These are phyloP conservation scores for Bursaphelenchus okinawaensis DNA, from an alignment of 2,888 invertebrate genomes.

Conservation along the genomic window DNA sequence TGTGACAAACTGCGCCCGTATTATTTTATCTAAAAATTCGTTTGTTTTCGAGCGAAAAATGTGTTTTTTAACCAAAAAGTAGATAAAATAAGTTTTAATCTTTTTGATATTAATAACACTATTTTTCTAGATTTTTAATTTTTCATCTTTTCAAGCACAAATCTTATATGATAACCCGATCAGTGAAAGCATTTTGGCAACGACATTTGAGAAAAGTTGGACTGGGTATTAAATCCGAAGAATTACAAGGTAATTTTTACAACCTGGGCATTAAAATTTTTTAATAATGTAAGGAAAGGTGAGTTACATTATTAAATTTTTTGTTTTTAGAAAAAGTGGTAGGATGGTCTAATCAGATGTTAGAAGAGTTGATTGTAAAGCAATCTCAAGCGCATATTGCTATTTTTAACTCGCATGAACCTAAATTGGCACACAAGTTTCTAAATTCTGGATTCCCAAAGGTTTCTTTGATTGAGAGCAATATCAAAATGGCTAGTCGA, in stretches of 20 bases:
- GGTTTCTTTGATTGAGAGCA: constrained; percentile 1
- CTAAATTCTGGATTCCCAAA: neutral
- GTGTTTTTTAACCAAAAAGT: too few relatives aligned
- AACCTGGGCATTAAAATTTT: too few relatives aligned
- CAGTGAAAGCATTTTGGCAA: neutral
- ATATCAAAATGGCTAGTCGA: constrained; percentile 6
- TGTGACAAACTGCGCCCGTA: too few relatives aligned
- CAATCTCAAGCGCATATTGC: neutral
- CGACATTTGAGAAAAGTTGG: neutral
- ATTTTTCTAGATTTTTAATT: too few relatives aligned
- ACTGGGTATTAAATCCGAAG: neutral
- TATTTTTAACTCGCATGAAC: constrained; percentile 8
- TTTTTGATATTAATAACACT: too few relatives aligned
- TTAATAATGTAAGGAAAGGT: too few relatives aligned
- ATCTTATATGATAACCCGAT: neutral
- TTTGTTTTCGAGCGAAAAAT: too few relatives aligned
- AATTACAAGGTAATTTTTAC: neutral
- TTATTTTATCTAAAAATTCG: too few relatives aligned
- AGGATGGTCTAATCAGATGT: neutral
- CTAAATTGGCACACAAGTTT: neutral
- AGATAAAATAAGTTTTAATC: too few relatives aligned
- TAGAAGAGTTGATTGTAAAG: neutral
- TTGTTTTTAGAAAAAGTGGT: constrained; percentile 1
- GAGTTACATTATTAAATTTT: neutral
- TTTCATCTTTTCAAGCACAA: too few relatives aligned